Evolutionary conservation across 2,888 invertebrate genomes (phyloP), one percentile per base, ranked within the genome.

Genomic region (Antheraea yamamai): DNA sequence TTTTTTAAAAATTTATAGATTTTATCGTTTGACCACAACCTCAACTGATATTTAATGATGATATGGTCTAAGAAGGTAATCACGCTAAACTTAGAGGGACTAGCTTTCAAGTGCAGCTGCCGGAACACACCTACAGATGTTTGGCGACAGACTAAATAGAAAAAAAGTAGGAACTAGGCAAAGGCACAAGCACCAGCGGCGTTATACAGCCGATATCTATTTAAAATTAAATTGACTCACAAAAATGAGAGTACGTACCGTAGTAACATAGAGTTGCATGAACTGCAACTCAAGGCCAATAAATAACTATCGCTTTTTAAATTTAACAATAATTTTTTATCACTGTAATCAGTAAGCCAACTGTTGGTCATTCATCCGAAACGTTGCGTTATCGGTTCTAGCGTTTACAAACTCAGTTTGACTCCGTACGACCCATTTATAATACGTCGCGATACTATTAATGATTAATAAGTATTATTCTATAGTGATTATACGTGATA

Each of bases 381-480:
- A 83, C 82, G 78, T 87, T 86, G 81, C 85, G 83, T 83, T 88
- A 89, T 89, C 88, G 76, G n/a, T 30, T n/a, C 12, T 47, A 47
- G 64, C 14, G 66, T 51, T 66, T 51, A 73, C 75, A 58, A 72
- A 61, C 72, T 75, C 66, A 75, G 75, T 75, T 66, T 64, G 30
- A 73, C 52, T 61, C n/a, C 30, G 71, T 14, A 14, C 72, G 26
- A 72, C 47, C 72, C 47, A 20, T 47, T 72, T 74, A 58, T 74
- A 68, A 58, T 55, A 74, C 74, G 74, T 71, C 52, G 64, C 51
- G 51, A 30, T 72, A 55, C 4, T 39, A 35, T 14, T 30, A 52
- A 35, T 26, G 26, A 4, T 72, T 7, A 23, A 74, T 68, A 58
- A 58, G 39, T 55, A 70, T 30, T 12, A 16, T 61, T 55, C 58